Conservation (phyloP, 2,113 vertebrate genomes). For the Willisornis vidua region DNA sequence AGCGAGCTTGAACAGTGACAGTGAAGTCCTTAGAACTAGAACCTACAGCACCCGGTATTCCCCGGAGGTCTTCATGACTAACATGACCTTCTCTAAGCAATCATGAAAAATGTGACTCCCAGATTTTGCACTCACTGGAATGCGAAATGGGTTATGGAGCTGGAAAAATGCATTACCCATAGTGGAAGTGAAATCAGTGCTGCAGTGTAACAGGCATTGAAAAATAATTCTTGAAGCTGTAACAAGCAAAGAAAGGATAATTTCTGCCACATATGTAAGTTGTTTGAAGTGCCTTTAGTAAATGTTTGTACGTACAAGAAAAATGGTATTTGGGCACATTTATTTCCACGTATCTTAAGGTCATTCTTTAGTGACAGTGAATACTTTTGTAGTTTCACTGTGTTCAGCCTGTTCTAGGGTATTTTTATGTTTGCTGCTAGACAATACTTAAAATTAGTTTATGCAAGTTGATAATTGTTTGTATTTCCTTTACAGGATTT, state of each 20-base stretch:
- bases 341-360: neutral
- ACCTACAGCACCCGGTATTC: no score
- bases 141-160: neutral
- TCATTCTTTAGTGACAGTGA: neutral
- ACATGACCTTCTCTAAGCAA: neutral
- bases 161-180: neutral
- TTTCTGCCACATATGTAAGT: neutral
- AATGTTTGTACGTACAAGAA: neutral
- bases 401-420: neutral
- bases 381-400: neutral
- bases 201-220: neutral
- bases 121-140: neutral
- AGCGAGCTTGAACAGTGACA: no score
- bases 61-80: neutral
- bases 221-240: constrained; percentile 15
- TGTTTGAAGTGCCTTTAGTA: neutral
- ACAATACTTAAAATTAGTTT: neutral
- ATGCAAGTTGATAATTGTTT: neutral
- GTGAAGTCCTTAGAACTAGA: no score
- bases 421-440: neutral
- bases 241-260: neutral
- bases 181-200: neutral
- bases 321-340: neutral
- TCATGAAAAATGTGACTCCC: neutral
- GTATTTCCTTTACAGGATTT: neutral